A percentile compares a stretch with the other conserved stretches of the same genome.
These are phyloP conservation scores for Deroplatys truncata DNA, from an alignment of 2,888 invertebrate species.

Conservation along the genomic window DNA sequence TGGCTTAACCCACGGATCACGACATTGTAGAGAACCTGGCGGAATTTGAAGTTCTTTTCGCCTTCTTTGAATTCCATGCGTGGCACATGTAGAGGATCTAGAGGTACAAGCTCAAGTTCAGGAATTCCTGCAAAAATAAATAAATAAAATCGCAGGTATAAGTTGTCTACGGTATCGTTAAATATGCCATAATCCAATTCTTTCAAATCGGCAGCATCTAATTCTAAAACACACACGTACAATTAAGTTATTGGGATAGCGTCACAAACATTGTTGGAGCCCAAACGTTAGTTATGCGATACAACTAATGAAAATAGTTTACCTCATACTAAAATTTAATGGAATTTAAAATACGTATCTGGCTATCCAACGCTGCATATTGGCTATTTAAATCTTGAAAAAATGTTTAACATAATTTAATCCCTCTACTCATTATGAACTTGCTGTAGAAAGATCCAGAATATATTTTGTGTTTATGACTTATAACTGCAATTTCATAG, in stretches of 20 bases:
- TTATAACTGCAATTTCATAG: too few species aligned
- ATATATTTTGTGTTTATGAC: too few species aligned
- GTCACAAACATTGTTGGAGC: not conserved
- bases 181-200: too few species aligned
- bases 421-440: too few species aligned
- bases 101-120: slow-evolving; percentile 37
- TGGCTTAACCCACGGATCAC: slow-evolving; percentile 29
- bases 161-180: not conserved
- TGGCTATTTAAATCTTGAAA: too few species aligned
- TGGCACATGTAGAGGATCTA: slow-evolving; percentile 37
- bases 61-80: slow-evolving; percentile 30
- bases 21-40: slow-evolving; percentile 35
- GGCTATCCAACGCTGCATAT: too few species aligned
- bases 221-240: not conserved
- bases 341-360: too few species aligned
- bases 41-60: slow-evolving; percentile 29
- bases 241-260: not conserved
- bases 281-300: not conserved
- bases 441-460: too few species aligned
- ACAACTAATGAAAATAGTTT: not conserved
- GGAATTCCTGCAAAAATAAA: slow-evolving; percentile 29
- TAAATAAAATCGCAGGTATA: not conserved
- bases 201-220: not conserved
- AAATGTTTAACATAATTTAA: too few species aligned
- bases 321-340: too few species aligned